These are phyloP conservation scores for Copsychus sechellarum DNA, from an alignment of 2,113 vertebrate species.

Conservation along the genomic window DNA sequence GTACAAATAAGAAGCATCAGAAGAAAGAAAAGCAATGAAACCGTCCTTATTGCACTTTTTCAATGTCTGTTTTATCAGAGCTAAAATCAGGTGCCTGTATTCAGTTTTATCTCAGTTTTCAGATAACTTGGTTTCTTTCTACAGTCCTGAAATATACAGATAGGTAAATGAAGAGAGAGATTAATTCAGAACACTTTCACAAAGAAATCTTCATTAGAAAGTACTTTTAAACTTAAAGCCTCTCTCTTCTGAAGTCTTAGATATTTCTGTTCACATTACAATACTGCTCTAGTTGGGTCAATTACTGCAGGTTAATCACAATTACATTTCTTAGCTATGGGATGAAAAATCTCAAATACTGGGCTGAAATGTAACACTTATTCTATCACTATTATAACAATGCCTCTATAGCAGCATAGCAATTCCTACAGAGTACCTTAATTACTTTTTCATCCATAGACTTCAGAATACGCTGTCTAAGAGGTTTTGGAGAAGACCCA, in stretches of 20 bases:
- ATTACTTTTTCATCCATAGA: slow-evolving; percentile 72
- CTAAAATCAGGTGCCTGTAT: background rate
- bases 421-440: slow-evolving; percentile 78
- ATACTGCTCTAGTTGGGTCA: background rate
- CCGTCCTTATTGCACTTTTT: background rate
- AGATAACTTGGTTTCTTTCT: background rate
- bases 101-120: background rate
- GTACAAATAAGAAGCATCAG: background rate
- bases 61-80: background rate
- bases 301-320: background rate
- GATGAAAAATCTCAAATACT: background rate
- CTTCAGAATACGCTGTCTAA: slow-evolving; percentile 79
- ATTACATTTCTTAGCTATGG: background rate
- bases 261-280: background rate
- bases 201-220: background rate
- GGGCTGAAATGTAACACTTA: background rate
- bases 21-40: background rate
- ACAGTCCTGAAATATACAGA: background rate
- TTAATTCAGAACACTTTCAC: background rate
- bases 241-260: background rate
- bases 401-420: background rate
- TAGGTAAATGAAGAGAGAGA: background rate
- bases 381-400: background rate
- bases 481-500: slow-evolving; percentile 80
- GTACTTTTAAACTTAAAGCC: background rate